These are phyloP conservation scores for Prochilodus magdalenae DNA, from an alignment of 2,113 vertebrate genomes.

Conservation along the genomic window DNA sequence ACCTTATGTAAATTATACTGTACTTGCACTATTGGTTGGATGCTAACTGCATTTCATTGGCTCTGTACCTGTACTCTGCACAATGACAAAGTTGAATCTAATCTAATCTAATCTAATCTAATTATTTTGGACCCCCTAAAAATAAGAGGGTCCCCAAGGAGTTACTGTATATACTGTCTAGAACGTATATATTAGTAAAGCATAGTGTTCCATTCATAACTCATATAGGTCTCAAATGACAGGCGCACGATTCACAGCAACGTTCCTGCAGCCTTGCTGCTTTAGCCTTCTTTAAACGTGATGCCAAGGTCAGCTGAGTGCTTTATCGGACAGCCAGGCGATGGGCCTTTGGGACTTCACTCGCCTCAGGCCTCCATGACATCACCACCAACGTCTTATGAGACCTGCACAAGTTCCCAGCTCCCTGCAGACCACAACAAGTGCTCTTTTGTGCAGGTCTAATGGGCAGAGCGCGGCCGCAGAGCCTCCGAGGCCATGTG, in stretches of 20 bases:
- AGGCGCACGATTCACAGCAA: background rate
- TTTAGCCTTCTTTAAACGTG: background rate
- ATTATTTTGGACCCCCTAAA: too few species aligned
- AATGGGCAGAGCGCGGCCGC: slow-evolving; percentile 46
- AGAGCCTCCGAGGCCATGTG: slow-evolving; percentile 59
- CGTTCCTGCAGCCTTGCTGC: background rate
- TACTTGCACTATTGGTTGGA: too few species aligned
- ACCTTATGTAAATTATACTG: too few species aligned
- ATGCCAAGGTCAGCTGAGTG: slow-evolving; percentile 48
- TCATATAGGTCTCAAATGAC: background rate
- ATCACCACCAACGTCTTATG: slow-evolving; percentile 64
- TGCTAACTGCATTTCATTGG: too few species aligned
- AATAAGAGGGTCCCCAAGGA: too few species aligned
- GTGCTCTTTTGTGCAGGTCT: slow-evolving; percentile 67
- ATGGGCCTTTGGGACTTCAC: background rate
- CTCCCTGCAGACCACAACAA: slow-evolving; percentile 48
- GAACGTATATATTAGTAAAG: too few species aligned
- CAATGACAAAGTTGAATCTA: too few species aligned
- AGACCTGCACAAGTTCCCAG: slow-evolving; percentile 38
- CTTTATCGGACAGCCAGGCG: background rate
- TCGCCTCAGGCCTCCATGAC: slow-evolving; percentile 64
- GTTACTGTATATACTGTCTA: too few species aligned
- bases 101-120: too few species aligned
- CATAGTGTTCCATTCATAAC: too few species aligned
- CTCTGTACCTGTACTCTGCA: too few species aligned